Conservation (phyloP, 2,113 vertebrate genomes). For the Elaphurus davidianus region DNA sequence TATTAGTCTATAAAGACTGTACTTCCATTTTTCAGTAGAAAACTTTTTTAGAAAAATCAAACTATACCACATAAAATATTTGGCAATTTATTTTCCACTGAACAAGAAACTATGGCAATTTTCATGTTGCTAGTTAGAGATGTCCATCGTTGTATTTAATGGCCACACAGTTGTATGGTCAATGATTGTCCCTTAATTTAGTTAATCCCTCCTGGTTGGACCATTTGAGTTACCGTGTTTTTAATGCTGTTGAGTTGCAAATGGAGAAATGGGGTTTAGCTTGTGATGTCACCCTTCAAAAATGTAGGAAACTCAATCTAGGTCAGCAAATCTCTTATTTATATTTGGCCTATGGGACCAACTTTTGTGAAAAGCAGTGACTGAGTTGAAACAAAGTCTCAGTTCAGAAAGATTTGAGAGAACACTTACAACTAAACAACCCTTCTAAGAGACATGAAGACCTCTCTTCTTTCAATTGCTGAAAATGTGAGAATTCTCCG, state of each 20-base stretch:
- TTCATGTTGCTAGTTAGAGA: neutral
- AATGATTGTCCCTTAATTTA: neutral
- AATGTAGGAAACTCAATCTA: neutral
- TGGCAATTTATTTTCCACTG: neutral
- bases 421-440: neutral
- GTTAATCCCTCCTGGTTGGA: neutral
- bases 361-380: neutral
- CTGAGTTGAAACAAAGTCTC: neutral
- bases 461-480: neutral
- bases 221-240: neutral
- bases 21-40: constrained; percentile 13
- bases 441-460: neutral
- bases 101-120: neutral
- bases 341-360: neutral
- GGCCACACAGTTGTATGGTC: neutral
- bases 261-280: neutral
- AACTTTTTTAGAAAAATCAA: neutral
- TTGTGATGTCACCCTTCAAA: neutral
- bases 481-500: neutral
- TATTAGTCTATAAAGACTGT: constrained; percentile 22
- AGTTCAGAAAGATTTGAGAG: neutral
- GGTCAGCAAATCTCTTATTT: neutral
- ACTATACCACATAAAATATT: neutral
- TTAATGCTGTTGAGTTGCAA: neutral
- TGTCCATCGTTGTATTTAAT: neutral